Percentiles rank a stretch among this genome's conserved stretches.
These are phyloP conservation scores for Mus spretus DNA, from an alignment of 2,797 vertebrate species.

Conservation along the genomic window DNA sequence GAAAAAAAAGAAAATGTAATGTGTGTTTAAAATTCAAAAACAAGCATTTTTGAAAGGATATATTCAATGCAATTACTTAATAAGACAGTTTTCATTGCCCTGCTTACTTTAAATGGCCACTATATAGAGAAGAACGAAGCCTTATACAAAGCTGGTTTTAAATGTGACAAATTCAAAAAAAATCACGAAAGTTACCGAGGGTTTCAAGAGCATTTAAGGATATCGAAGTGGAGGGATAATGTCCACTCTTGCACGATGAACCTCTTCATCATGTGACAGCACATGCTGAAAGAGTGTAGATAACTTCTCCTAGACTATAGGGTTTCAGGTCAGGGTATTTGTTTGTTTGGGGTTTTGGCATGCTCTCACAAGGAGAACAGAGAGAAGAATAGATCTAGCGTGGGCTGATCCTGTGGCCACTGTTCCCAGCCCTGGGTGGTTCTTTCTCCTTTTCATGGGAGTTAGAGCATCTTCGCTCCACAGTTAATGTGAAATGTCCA, in stretches of 20 bases:
- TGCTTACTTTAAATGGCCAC: conserved; percentile 29
- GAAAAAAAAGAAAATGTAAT: conserved; percentile 52
- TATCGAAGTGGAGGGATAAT: conserved; percentile 50
- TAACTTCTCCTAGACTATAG: conserved; percentile 30
- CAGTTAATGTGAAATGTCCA: conserved; percentile 22
- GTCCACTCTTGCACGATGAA: background rate
- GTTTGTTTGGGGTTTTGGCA: background rate
- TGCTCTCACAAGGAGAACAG: conserved; percentile 25
- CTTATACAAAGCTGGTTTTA: conserved; percentile 40
- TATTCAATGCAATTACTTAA: background rate
- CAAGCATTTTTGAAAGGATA: conserved; percentile 47
- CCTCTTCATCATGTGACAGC: background rate
- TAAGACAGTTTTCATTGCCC: background rate
- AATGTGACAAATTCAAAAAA: conserved; percentile 41
- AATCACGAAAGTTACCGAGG: conserved; percentile 28
- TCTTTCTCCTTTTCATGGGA: conserved; percentile 41
- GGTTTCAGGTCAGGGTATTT: conserved; percentile 24
- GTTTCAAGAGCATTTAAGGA: conserved; percentile 53
- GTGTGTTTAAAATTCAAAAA: conserved; percentile 47
- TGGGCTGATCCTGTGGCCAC: conserved; percentile 11
- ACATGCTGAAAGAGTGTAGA: background rate
- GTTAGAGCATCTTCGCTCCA: background rate
- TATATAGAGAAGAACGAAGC: background rate
- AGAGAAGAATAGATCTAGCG: conserved; percentile 17
- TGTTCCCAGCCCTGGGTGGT: conserved; percentile 4